Conservation (phyloP, 1,140 invertebrate genomes). For the Lanistes nyassanus region DNA sequence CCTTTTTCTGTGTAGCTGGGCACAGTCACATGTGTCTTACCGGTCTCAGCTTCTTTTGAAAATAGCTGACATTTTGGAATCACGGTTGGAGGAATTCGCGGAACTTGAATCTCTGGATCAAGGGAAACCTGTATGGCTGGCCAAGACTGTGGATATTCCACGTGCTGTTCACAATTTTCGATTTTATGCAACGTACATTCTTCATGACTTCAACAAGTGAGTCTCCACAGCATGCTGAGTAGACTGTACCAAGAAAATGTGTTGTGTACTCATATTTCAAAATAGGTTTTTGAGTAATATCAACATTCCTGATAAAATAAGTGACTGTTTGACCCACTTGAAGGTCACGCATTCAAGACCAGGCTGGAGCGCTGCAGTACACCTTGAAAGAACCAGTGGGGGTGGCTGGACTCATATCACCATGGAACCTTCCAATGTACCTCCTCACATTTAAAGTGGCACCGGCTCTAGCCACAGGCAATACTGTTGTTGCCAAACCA, state of each 20-base stretch:
- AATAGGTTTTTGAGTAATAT: too few species aligned
- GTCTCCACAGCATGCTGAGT: not conserved
- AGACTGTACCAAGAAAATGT: too few species aligned
- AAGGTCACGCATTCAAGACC: slow-evolving; percentile 16
- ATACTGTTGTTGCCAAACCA: slow-evolving; percentile 74
- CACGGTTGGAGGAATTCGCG: slow-evolving; percentile 69
- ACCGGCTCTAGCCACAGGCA: slow-evolving; percentile 72
- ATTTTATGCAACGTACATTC: slow-evolving; percentile 70
- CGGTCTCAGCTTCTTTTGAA: slow-evolving; percentile 58
- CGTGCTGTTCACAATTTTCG: slow-evolving; percentile 72
- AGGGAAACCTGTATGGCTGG: slow-evolving; percentile 72
- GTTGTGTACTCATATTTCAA: too few species aligned
- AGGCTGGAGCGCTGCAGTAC: slow-evolving; percentile 63
- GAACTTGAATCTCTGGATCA: slow-evolving; percentile 72
- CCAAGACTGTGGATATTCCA: slow-evolving; percentile 71
- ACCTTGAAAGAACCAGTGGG: slow-evolving; percentile 70
- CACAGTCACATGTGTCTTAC: slow-evolving; percentile 46
- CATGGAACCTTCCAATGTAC: slow-evolving; percentile 75
- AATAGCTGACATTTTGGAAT: slow-evolving; percentile 72
- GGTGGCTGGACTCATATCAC: slow-evolving; percentile 72
- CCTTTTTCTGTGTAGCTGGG: slow-evolving; percentile 50
- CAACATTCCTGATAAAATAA: not conserved
- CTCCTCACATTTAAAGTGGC: slow-evolving; percentile 73
- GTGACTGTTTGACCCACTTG: not conserved
- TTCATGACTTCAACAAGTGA: slow-evolving; percentile 67